Base-by-base conservation (phyloP, 2,888 invertebrate species). In the Macaria liturata region DNA sequence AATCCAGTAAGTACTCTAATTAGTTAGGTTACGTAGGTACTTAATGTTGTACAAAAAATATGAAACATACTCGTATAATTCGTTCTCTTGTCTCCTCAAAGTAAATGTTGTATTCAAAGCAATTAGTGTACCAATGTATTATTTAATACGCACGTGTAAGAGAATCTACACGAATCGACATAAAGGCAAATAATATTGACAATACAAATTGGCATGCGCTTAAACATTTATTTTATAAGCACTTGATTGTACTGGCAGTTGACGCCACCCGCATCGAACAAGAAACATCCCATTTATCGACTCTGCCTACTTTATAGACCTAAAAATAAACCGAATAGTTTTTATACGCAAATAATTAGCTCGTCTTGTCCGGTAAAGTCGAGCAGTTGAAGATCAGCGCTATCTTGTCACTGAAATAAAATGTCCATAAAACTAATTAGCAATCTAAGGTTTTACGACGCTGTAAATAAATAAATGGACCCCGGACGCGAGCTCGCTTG, bases 401-500 rank as follows among this genome's bases (percentile, higher is more conserved):
- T 71, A 68, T 71, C 73, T 73, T 79, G 80, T 80, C 76, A 78
- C 75, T 65, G 70, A 75, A 80, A 83, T 84, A 81, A 82, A 83
- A 85, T 72, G 66, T 63, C 76, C 79, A 83, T 88, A 86, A 86
- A 89, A 79, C 83, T 88, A 87, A 90, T 89, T 88, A 90, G 86
- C 81, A 81, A 89, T 84, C 80, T 78, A 83, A 83, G 75, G 74
- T 80, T 89, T 87, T 90, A 90, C 76, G 78, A 76, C 61, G 74
- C 71, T 62, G 75, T 88, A 90, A 88, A 88, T 84, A 82, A 84
- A 89, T 86, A 86, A 88, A 80, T 46, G 46, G 74, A 71, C 65
- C 71, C 72, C 69, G 66, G 67, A 59, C 58, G 67, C 64, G 39
- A 46, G 76, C 81, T 83, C 81, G 81, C 80, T 78, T 78, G 75